Evolutionary conservation across 2,113 vertebrate genomes (phyloP).

Genomic region (Petrocephalus zakoni): DNA sequence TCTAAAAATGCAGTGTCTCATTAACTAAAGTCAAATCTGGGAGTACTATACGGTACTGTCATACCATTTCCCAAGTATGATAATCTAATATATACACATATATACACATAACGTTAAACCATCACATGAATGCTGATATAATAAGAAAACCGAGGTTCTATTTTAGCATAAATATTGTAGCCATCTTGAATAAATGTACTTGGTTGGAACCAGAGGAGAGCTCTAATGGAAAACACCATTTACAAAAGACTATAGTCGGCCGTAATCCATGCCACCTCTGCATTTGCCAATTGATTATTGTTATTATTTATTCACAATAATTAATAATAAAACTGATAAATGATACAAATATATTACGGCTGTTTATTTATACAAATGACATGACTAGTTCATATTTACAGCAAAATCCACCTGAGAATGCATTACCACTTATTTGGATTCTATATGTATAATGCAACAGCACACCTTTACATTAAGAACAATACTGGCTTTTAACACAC

Average conservation of each 20-base stretch:
- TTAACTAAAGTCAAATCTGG: not conserved
- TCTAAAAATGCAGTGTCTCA: not conserved
- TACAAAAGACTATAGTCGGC: too few relatives aligned
- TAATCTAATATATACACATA: not conserved
- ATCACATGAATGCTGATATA: not conserved
- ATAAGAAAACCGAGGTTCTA: not conserved
- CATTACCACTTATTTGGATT: not conserved
- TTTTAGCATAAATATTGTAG: not conserved
- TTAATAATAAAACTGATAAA: not conserved
- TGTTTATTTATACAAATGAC: not conserved
- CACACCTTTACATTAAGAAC: not conserved
- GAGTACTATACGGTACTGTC: not conserved
- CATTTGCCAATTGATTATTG: not conserved
- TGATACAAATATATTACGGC: not conserved
- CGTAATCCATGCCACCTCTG: too few relatives aligned
- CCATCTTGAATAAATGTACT: too few relatives aligned
- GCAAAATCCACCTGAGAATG: not conserved
- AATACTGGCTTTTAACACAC: not conserved
- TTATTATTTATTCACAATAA: not conserved
- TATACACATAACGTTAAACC: not conserved
- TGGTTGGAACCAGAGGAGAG: too few relatives aligned
- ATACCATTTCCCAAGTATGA: not conserved
- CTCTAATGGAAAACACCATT: too few relatives aligned
- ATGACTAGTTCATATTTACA: not conserved
- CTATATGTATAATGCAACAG: not conserved